Percentiles rank a stretch among this genome's conserved stretches.
Conservation (phyloP, 1,140 invertebrate genomes). For the Trachymyrmex cornetzi region DNA sequence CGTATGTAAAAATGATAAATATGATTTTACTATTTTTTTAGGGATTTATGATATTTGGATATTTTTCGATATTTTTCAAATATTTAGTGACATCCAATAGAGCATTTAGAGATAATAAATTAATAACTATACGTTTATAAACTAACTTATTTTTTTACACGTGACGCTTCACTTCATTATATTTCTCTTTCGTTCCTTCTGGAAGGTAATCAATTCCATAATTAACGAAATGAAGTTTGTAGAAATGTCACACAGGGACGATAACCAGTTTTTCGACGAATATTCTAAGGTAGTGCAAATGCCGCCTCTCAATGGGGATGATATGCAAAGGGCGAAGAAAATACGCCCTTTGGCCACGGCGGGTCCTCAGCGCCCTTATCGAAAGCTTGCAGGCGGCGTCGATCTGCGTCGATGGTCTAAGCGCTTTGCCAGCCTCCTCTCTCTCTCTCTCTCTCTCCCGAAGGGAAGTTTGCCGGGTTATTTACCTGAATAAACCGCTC, state of each 20-base stretch:
- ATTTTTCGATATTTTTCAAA: background rate
- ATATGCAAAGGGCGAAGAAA: slow-evolving; percentile 54
- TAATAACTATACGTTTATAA: background rate
- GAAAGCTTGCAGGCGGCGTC: slow-evolving; percentile 52
- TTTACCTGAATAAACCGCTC: slow-evolving; percentile 70
- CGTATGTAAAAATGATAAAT: background rate
- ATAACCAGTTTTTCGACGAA: background rate
- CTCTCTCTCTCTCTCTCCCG: background rate
- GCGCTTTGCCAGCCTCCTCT: slow-evolving; percentile 2
- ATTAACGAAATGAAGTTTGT: background rate
- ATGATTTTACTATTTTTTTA: background rate
- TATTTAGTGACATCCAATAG: background rate
- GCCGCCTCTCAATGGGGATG: slow-evolving; percentile 23
- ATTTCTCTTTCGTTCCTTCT: background rate
- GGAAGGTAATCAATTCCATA: background rate
- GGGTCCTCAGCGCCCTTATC: slow-evolving; percentile 31
- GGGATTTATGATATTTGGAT: background rate
- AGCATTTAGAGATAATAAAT: background rate
- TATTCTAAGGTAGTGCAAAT: slow-evolving; percentile 31
- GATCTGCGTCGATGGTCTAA: slow-evolving; percentile 52
- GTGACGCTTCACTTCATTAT: background rate
- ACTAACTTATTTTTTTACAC: background rate
- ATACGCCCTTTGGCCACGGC: slow-evolving; percentile 40
- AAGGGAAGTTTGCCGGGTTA: slow-evolving; percentile 58
- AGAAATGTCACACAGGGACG: background rate